Conservation (phyloP, 2,797 vertebrate species). For the Tangara arthus region DNA sequence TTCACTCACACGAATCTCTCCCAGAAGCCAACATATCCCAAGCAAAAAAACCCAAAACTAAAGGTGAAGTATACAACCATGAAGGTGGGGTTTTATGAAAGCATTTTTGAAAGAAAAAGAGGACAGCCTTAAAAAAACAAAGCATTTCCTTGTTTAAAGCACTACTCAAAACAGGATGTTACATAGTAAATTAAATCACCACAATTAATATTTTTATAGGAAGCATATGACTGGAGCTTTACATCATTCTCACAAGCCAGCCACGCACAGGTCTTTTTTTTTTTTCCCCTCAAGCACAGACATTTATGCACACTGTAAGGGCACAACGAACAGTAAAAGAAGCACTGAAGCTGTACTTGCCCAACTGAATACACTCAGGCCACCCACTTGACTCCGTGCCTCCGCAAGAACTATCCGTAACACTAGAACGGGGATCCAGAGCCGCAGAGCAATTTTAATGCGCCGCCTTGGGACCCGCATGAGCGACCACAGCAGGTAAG, state of each 20-base stretch:
- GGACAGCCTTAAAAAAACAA: background rate
- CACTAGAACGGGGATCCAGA: slow-evolving; percentile 95
- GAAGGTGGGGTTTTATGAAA: background rate
- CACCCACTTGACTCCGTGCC: slow-evolving; percentile 72
- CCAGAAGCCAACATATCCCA: slow-evolving; percentile 17
- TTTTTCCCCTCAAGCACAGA: background rate
- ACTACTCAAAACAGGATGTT: background rate
- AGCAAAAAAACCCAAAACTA: background rate
- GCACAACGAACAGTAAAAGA: slow-evolving; percentile 14
- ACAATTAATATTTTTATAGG: background rate
- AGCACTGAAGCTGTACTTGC: slow-evolving; percentile 79
- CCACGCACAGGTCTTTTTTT: background rate
- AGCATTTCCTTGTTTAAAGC: slow-evolving; percentile 19
- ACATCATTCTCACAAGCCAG: slow-evolving; percentile 41
- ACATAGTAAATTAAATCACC: background rate
- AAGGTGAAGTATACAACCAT: background rate
- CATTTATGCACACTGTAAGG: background rate
- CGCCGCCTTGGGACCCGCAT: slow-evolving; percentile 89
- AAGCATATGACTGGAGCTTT: background rate
- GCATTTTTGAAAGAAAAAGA: slow-evolving; percentile 12
- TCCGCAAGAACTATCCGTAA: slow-evolving; percentile 92
- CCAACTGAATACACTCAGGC: slow-evolving; percentile 71
- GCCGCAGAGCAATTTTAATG: slow-evolving; percentile 90
- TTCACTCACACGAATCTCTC: slow-evolving; percentile 16
- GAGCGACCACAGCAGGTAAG: slow-evolving; percentile 71